Conservation (phyloP, 2,797 vertebrate genomes). For the Octomys mimax region DNA sequence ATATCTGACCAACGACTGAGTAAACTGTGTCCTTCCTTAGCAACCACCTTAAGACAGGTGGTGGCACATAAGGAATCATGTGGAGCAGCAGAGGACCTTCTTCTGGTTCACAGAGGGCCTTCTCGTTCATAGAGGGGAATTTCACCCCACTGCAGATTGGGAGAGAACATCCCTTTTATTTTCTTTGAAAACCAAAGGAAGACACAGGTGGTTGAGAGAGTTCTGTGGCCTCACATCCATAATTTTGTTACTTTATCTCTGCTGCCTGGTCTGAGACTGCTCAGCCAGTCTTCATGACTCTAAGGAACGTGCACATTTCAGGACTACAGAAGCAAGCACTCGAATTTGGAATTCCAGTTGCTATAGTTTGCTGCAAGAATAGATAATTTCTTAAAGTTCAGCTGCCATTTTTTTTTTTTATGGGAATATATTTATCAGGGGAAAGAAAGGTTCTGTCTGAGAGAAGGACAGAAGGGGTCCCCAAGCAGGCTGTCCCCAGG, state of each 20-base stretch:
- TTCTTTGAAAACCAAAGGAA: neutral
- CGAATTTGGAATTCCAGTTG: slow-evolving; percentile 66
- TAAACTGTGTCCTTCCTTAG: neutral
- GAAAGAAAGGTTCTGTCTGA: no score
- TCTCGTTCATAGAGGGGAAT: no score
- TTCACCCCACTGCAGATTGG: neutral
- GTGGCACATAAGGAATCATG: neutral
- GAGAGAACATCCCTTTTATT: neutral
- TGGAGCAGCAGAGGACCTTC: neutral
- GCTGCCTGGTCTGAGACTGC: neutral
- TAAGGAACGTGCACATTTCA: slow-evolving; percentile 73
- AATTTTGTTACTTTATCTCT: neutral
- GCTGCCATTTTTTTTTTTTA: slow-evolving; percentile 40
- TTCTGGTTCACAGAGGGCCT: neutral
- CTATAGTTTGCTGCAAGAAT: slow-evolving; percentile 67
- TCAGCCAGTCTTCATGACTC: slow-evolving; percentile 80
- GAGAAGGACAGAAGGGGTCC: no score
- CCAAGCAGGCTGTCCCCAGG: no score
- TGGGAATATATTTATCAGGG: no score
- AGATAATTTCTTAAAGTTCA: slow-evolving; percentile 80
- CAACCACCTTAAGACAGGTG: neutral
- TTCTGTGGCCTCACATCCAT: neutral
- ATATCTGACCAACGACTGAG: neutral
- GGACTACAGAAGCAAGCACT: slow-evolving; percentile 83
- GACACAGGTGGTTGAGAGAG: neutral